These are phyloP conservation scores for Gobiocypris rarus DNA, from an alignment of 2,113 vertebrate genomes.

Conservation along the genomic window DNA sequence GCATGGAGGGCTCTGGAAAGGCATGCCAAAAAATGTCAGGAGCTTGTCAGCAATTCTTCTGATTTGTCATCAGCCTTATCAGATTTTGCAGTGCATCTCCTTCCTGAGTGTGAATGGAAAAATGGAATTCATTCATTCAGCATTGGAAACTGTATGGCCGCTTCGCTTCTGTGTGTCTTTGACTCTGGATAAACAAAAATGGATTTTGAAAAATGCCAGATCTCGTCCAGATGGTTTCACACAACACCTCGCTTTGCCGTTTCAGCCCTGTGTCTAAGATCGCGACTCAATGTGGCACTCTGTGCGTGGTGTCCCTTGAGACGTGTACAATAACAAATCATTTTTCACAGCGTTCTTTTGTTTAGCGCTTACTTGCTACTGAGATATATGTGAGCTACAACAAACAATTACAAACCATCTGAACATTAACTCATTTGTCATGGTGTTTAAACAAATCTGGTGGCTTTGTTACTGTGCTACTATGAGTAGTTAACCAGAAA, in stretches of 20 bases:
- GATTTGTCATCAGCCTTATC: slow-evolving; percentile 62
- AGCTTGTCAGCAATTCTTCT: slow-evolving; percentile 56
- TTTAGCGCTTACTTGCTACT: slow-evolving; percentile 16
- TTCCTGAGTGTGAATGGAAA: slow-evolving; percentile 59
- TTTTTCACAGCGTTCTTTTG: slow-evolving; percentile 49
- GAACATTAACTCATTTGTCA: slow-evolving; percentile 26
- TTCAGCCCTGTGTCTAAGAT: slow-evolving; percentile 47
- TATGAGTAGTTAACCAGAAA: background rate
- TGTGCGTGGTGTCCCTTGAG: slow-evolving; percentile 35
- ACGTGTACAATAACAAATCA: slow-evolving; percentile 52
- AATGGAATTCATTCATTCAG: slow-evolving; percentile 58
- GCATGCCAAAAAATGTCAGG: slow-evolving; percentile 56
- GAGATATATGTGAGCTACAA: slow-evolving; percentile 38
- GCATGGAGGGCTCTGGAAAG: slow-evolving; percentile 45
- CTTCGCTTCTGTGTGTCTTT: slow-evolving; percentile 52
- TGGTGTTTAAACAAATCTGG: slow-evolving; percentile 6
- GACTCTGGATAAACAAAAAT: slow-evolving; percentile 58
- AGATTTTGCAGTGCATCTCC: slow-evolving; percentile 59
- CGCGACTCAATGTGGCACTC: slow-evolving; percentile 51
- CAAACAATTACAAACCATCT: slow-evolving; percentile 15
- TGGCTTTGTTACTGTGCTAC: slow-evolving; percentile 14
- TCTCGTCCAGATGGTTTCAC: slow-evolving; percentile 60
- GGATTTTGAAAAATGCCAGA: slow-evolving; percentile 62
- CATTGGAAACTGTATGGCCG: slow-evolving; percentile 47
- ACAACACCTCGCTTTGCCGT: slow-evolving; percentile 48